Evolutionary conservation across 2,888 invertebrate species (phyloP).

Genomic region (Morinoia aosen): DNA sequence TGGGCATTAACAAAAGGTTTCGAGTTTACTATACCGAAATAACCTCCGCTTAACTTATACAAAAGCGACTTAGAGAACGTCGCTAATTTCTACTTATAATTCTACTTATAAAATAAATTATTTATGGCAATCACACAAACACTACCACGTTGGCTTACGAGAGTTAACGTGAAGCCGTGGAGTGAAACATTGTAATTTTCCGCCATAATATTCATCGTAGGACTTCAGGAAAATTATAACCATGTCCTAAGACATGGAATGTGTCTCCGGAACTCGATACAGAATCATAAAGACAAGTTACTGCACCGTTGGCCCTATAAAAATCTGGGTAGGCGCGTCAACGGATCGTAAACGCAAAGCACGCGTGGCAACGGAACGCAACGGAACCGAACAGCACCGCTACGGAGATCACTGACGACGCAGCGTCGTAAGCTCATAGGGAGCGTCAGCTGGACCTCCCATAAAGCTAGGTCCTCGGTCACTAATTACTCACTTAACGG

Average conservation of each 20-base stretch:
- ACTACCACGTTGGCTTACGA: neutral
- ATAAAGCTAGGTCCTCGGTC: conserved; percentile 38
- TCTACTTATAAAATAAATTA: no score
- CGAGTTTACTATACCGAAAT: no score
- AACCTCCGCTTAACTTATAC: no score
- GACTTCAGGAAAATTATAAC: neutral
- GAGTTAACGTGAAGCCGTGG: neutral
- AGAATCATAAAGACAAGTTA: neutral
- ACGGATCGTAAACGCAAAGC: neutral
- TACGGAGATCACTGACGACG: neutral
- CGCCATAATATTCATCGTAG: neutral
- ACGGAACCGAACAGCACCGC: neutral
- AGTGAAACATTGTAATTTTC: neutral
- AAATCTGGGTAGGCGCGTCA: neutral
- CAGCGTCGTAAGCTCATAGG: neutral
- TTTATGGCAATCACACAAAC: no score
- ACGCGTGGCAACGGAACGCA: neutral
- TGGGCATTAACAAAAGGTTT: no score
- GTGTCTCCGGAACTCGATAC: neutral
- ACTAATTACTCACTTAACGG: conserved; percentile 46
- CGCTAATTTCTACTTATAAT: no score
- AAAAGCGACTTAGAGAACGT: no score
- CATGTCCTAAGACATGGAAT: neutral
- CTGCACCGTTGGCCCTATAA: neutral
- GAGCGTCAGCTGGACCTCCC: conserved; percentile 7